Percentiles rank a stretch among this genome's conserved stretches.
phyloP scores from a whole-genome alignment of 2,113 vertebrate species.

The Malurus cyaneus region DNA sequence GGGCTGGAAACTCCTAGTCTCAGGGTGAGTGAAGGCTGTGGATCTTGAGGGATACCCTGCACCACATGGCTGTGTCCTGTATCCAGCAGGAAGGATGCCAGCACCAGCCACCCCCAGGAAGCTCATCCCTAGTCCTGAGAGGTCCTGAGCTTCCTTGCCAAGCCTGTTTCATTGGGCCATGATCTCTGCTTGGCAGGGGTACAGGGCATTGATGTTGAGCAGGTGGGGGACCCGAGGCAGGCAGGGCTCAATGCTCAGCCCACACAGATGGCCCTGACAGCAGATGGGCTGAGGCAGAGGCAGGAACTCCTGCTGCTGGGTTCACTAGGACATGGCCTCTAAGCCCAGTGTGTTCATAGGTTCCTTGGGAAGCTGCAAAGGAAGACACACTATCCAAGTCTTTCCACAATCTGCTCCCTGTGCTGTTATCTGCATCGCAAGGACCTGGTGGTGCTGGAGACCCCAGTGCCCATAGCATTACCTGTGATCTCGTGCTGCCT shows the following conservation, averaged over 20 bases:
- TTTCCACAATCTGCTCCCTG: not conserved
- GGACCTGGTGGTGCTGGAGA: not conserved
- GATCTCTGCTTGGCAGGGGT: conserved; percentile 18
- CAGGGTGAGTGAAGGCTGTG: not conserved
- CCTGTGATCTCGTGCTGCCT: conserved; percentile 98
- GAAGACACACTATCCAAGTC: not conserved
- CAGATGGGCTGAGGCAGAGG: conserved; percentile 20
- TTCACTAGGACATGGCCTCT: conserved; percentile 12
- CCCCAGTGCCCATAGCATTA: conserved; percentile 20
- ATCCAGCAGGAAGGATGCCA: conserved; percentile 31
- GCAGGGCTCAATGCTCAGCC: not conserved
- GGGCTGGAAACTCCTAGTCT: not conserved
- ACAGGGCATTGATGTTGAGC: conserved; percentile 32
- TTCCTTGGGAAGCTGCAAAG: not conserved
- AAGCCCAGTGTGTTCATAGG: not conserved
- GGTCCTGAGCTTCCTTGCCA: conserved; percentile 41
- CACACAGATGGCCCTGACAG: conserved; percentile 46
- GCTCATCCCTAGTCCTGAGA: conserved; percentile 39
- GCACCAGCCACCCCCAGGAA: conserved; percentile 24
- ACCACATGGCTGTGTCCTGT: not conserved
- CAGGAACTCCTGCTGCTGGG: conserved; percentile 20
- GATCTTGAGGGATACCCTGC: conserved; percentile 3
- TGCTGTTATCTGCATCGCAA: not conserved
- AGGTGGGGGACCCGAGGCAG: conserved; percentile 29
- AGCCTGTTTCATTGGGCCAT: not conserved